These are phyloP conservation scores for Tangara arthus DNA, from an alignment of 2,797 vertebrate species.

Conservation along the genomic window DNA sequence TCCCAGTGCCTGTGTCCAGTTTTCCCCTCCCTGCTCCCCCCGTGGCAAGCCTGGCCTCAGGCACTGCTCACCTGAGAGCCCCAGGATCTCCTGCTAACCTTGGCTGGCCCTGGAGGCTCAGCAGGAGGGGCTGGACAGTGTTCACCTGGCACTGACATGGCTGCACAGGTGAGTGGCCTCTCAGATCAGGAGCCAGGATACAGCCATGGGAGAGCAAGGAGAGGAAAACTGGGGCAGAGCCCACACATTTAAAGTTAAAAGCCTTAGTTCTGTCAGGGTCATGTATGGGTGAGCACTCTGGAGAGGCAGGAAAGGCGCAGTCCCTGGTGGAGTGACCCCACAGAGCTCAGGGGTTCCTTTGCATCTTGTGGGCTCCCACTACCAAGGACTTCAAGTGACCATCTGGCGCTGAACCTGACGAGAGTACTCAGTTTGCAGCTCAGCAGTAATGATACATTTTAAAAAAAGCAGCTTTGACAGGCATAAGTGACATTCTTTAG, in stretches of 20 bases:
- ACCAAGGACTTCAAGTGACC: not conserved
- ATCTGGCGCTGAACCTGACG: not conserved
- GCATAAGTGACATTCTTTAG: not conserved
- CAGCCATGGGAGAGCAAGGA: not conserved
- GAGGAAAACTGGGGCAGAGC: not conserved
- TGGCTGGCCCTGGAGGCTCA: not conserved
- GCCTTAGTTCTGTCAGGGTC: not conserved
- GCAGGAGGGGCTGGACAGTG: too few species aligned
- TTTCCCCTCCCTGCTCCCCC: not conserved
- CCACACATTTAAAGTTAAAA: rapidly evolving
- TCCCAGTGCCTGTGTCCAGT: rapidly evolving
- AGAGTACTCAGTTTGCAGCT: not conserved
- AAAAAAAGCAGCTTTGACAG: conserved; percentile 5
- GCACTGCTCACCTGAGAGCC: not conserved
- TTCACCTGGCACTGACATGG: rapidly evolving
- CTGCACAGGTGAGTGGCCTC: rapidly evolving
- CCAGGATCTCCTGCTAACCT: not conserved
- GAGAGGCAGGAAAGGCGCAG: not conserved
- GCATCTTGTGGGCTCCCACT: not conserved
- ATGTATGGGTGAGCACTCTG: rapidly evolving
- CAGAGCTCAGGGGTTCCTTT: not conserved
- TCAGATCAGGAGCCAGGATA: not conserved
- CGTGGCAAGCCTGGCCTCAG: too few species aligned
- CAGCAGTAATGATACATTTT: not conserved
- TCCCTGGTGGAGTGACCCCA: not conserved